A percentile compares a stretch with the other conserved stretches of the same genome.
These are phyloP conservation scores for Microplitis mediator DNA, from an alignment of 1,140 invertebrate genomes.

Conservation along the genomic window DNA sequence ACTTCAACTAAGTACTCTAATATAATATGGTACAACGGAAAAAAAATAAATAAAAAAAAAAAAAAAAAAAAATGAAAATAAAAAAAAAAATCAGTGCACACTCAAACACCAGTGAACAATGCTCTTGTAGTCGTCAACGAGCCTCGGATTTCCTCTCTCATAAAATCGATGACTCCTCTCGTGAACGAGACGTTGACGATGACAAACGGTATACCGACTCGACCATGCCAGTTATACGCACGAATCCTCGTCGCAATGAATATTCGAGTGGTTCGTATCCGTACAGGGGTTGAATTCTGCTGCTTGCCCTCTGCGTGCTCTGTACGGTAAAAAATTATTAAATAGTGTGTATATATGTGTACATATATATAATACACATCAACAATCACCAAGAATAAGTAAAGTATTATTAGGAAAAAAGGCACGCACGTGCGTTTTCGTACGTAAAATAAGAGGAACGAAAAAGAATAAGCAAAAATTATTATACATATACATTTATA, in stretches of 20 bases:
- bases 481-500: too few species aligned
- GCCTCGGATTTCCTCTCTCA: conserved; percentile 26
- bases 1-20: not conserved
- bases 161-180: conserved; percentile 28
- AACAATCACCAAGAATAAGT: not conserved
- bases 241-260: conserved; percentile 23
- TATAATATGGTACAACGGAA: not conserved
- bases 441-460: not conserved
- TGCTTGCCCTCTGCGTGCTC: not conserved
- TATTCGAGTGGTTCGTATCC: conserved; percentile 25
- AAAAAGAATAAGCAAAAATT: not conserved
- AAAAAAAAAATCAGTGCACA: conserved; percentile 21
- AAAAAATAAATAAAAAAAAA: not conserved
- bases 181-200: conserved; percentile 31
- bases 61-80: conserved; percentile 5
- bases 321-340: not conserved
- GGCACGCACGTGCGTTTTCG: conserved; percentile 29
- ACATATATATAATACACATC: conserved; percentile 9
- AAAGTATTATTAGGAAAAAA: conserved; percentile 3
- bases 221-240: conserved; percentile 30
- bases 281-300: conserved; percentile 10
- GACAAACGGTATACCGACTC: conserved; percentile 25
- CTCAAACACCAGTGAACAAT: conserved; percentile 29
- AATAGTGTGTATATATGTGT: conserved; percentile 1
- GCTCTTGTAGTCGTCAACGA: conserved; percentile 24